Base-by-base conservation (phyloP, 2,888 invertebrate species). In the Brachyopa scutellaris region DNA sequence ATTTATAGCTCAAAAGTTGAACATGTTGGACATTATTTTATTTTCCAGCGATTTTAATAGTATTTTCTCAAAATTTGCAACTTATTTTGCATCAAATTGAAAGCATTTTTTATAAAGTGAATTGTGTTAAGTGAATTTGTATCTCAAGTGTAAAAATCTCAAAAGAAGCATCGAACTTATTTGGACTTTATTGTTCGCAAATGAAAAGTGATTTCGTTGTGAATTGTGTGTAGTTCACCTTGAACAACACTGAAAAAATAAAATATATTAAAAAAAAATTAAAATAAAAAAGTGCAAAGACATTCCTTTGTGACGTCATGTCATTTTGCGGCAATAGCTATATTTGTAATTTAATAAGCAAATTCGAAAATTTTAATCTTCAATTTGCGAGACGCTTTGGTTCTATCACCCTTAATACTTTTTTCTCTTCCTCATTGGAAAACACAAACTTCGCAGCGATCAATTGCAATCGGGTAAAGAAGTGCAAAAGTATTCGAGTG, bases 251-350 rank as follows among this genome's bases (percentile, higher is more conserved):
- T 3, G 6, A 26, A 26, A 26, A 26, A 26, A 26, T 26, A 26
- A 26, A 26, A 26, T 26, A 26, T 5, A 26, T 5, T 5, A 5
- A 64, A 36, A 49, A 53, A 31, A 3, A 42, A 11, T 9, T 13
- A 42, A 55, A 55, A 26, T 17, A 53, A 53, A 61, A 17, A 26
- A 31, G 61, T 53, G 55, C n/a, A 66, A 72, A 59, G 21, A 62
- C 36, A 36, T 45, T 53, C 51, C 40, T 59, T 51, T 26, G 74
- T 76, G 69, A 80, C 69, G 80, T 80, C 80, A 80, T 80, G 79
- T 67, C 67, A 79, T 72, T 79, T 49, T 57, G 33, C 64, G 19
- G 21, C n/a, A 36, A 23, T 1, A 51, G 40, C 17, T 51, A n/a
- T n/a, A n/a, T n/a, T n/a, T n/a, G n/a, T n/a, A n/a, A n/a, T n/a